Percentiles rank a stretch among this genome's conserved stretches.
Evolutionary conservation across 2,888 invertebrate species (phyloP).

Genomic region (Pollenia labialis): DNA sequence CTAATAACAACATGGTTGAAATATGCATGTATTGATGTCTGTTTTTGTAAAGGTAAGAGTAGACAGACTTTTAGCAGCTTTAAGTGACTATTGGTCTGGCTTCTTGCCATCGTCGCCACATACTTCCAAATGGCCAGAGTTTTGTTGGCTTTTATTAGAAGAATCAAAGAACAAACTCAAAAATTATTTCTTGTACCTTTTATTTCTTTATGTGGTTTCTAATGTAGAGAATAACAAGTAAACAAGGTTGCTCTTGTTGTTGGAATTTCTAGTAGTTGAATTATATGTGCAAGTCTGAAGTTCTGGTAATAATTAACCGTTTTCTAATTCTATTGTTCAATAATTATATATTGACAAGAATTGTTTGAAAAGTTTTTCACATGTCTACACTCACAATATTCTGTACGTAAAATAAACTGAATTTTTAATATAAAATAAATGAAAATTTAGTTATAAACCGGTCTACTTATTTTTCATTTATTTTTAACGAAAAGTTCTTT

Average conservation of each 20-base stretch:
- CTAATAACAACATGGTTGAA: too few species aligned
- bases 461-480: too few species aligned
- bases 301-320: too few species aligned
- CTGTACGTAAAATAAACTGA: too few species aligned
- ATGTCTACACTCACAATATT: too few species aligned
- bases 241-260: neutral
- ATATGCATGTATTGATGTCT: neutral
- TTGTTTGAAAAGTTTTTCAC: too few species aligned
- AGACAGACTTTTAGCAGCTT: slow-evolving; percentile 46
- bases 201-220: slow-evolving; percentile 2
- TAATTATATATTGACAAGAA: too few species aligned
- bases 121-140: slow-evolving; percentile 33
- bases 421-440: too few species aligned
- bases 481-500: too few species aligned
- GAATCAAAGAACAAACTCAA: slow-evolving; percentile 22
- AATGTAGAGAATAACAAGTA: neutral
- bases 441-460: too few species aligned
- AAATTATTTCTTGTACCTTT: slow-evolving; percentile 51
- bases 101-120: slow-evolving; percentile 57
- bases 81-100: slow-evolving; percentile 63
- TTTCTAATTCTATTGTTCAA: too few species aligned
- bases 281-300: neutral
- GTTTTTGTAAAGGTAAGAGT: neutral
- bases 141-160: slow-evolving; percentile 37
- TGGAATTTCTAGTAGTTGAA: neutral